These are phyloP conservation scores for Cheilinus undulatus DNA, from an alignment of 2,113 vertebrate genomes.

Conservation along the genomic window DNA sequence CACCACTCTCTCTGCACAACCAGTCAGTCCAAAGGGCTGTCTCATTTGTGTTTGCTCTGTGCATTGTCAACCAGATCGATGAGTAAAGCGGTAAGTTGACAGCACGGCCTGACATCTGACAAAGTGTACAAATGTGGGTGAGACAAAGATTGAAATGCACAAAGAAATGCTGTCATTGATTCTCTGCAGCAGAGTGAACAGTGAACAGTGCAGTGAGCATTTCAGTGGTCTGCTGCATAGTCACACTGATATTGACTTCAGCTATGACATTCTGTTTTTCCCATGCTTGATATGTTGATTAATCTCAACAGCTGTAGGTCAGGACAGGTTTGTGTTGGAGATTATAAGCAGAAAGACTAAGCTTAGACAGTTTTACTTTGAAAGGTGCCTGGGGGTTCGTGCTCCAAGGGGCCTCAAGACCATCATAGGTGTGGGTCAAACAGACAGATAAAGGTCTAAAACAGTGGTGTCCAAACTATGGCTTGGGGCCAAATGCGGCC, in stretches of 20 bases:
- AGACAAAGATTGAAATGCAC: no score
- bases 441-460: no score
- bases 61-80: constrained; percentile 18
- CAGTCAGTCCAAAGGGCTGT: constrained; percentile 20
- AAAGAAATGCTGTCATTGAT: background rate
- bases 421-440: no score
- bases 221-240: background rate
- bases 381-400: no score
- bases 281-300: background rate
- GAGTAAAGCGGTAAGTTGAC: constrained; percentile 7
- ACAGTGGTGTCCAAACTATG: no score
- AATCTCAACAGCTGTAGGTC: background rate
- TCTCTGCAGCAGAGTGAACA: background rate
- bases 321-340: background rate
- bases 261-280: background rate
- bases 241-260: background rate
- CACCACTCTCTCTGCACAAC: background rate
- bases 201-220: background rate
- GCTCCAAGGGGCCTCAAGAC: no score
- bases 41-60: constrained; percentile 5
- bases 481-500: no score
- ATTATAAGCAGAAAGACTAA: background rate
- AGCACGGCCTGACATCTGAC: background rate
- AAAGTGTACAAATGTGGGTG: background rate
- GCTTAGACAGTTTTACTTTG: no score